Evolutionary conservation across 2,113 vertebrate species (phyloP).

Genomic region (Psammodynastes pulverulentus): DNA sequence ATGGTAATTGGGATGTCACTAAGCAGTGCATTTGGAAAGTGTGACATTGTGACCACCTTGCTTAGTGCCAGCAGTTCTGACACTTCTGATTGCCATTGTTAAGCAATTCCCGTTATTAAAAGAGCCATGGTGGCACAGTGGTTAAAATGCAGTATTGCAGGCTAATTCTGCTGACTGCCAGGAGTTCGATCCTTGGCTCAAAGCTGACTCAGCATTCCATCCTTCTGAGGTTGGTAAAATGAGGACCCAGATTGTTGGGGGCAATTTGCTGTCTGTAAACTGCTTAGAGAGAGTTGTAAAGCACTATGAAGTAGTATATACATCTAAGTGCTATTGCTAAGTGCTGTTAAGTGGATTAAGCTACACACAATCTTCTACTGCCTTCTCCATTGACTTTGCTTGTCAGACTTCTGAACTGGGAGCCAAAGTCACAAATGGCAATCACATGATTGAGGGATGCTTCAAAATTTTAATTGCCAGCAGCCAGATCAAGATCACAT

Average conservation of each 20-base stretch:
- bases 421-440: neutral
- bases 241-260: too few relatives aligned
- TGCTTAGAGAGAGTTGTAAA: too few relatives aligned
- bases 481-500: neutral
- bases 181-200: too few relatives aligned
- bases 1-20: neutral
- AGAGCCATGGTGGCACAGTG: too few relatives aligned
- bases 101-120: neutral
- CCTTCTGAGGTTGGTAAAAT: too few relatives aligned
- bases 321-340: too few relatives aligned
- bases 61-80: neutral
- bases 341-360: neutral
- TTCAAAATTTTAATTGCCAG: neutral
- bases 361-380: neutral
- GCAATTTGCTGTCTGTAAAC: too few relatives aligned
- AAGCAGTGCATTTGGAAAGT: neutral
- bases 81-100: neutral
- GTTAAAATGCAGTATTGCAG: too few relatives aligned
- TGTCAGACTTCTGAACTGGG: neutral
- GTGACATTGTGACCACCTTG: neutral
- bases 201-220: too few relatives aligned
- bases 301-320: too few relatives aligned
- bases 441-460: neutral
- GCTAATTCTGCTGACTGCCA: too few relatives aligned
- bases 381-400: neutral